phyloP scores from a whole-genome alignment of 2,797 vertebrate genomes.

The Huso huso region DNA sequence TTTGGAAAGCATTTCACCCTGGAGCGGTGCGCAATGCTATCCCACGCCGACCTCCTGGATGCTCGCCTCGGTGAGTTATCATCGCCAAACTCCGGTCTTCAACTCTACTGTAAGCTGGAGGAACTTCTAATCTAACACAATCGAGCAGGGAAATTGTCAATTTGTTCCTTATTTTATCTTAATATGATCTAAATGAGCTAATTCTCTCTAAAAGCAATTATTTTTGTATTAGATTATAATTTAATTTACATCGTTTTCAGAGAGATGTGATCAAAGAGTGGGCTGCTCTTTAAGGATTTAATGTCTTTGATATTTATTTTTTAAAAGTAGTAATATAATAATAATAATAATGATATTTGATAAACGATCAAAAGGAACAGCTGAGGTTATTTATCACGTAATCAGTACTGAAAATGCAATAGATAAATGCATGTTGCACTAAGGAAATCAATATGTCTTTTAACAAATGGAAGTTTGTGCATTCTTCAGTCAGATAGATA shows the following conservation, averaged over 20 bases:
- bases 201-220: slow-evolving; percentile 89
- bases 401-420: neutral
- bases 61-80: slow-evolving; percentile 95
- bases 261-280: slow-evolving; percentile 45
- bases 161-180: slow-evolving; percentile 84
- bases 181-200: slow-evolving; percentile 82
- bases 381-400: too few relatives aligned
- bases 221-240: slow-evolving; percentile 89
- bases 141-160: slow-evolving; percentile 81
- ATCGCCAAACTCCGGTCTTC: slow-evolving; percentile 67
- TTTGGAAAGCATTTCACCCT: slow-evolving; percentile 81
- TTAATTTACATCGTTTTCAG: slow-evolving; percentile 79
- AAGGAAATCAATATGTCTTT: neutral
- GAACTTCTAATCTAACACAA: slow-evolving; percentile 53
- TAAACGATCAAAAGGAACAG: too few relatives aligned
- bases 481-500: slow-evolving; percentile 5
- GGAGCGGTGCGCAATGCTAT: slow-evolving; percentile 97
- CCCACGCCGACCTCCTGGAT: slow-evolving; percentile 98
- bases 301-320: too few relatives aligned
- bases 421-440: neutral
- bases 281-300: too few relatives aligned
- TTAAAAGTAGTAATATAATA: too few relatives aligned
- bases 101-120: slow-evolving; percentile 69
- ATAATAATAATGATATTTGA: too few relatives aligned
- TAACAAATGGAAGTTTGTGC: neutral